Evolutionary conservation across 2,113 vertebrate genomes (phyloP).

Genomic region (Gracilinanus agilis): DNA sequence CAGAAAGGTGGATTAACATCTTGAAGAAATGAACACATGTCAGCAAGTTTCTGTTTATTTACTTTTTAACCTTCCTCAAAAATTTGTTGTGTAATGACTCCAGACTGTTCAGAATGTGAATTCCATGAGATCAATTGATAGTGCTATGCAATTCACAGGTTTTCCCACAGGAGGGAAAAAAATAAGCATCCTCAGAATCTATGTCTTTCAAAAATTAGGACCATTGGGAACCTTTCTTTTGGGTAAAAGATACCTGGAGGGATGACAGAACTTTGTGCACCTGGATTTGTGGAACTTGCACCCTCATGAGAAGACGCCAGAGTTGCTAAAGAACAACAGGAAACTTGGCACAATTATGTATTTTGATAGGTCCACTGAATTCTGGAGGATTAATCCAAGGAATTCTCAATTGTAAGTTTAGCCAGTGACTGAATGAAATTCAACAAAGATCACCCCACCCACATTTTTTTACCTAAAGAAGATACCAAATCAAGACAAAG

Average conservation of each 20-base stretch:
- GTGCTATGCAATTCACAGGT: constrained; percentile 39
- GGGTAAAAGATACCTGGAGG: background rate
- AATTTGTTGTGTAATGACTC: constrained; percentile 64
- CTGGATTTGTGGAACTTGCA: background rate
- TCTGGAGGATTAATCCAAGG: constrained; percentile 26
- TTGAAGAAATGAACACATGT: constrained; percentile 26
- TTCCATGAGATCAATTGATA: constrained; percentile 55
- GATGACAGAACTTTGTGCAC: background rate
- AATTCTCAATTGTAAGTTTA: constrained; percentile 56
- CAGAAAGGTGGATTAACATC: background rate
- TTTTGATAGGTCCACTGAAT: constrained; percentile 48
- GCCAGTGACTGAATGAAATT: constrained; percentile 38
- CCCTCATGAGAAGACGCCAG: constrained; percentile 15
- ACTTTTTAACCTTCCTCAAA: constrained; percentile 34
- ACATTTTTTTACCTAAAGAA: constrained; percentile 14
- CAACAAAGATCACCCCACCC: background rate
- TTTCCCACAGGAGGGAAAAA: constrained; percentile 53
- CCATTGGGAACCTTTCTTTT: constrained; percentile 16
- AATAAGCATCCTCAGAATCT: constrained; percentile 28
- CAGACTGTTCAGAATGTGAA: constrained; percentile 59
- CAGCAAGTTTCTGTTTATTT: constrained; percentile 45
- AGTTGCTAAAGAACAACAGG: constrained; percentile 24
- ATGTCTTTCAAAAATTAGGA: constrained; percentile 40
- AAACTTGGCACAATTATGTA: constrained; percentile 46
- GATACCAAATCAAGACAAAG: constrained; percentile 30